A percentile compares a stretch with the other conserved stretches of the same genome.
phyloP scores from a whole-genome alignment of 2,888 invertebrate genomes.

The Mimumesa dahlbomi region DNA sequence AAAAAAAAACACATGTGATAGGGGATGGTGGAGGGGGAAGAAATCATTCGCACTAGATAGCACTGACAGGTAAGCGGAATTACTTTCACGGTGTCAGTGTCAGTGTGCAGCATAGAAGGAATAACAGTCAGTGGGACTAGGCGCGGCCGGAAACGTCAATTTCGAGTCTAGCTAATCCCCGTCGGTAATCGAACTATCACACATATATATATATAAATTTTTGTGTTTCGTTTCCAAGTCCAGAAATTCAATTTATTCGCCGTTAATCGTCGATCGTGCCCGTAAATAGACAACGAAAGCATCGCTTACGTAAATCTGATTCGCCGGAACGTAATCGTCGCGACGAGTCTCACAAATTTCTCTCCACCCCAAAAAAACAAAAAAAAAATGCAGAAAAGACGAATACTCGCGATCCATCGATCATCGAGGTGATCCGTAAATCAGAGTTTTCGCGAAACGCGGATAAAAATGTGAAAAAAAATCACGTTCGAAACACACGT shows the following conservation, averaged over 20 bases:
- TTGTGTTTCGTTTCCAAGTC: slow-evolving; percentile 22
- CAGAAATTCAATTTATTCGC: slow-evolving; percentile 51
- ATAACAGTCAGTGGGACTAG: slow-evolving; percentile 60
- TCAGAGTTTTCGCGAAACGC: neutral
- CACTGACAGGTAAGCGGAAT: slow-evolving; percentile 57
- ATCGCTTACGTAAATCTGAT: slow-evolving; percentile 38
- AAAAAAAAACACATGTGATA: neutral
- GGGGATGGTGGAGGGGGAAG: no score
- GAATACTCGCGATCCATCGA: no score
- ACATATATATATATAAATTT: no score
- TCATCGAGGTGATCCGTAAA: slow-evolving; percentile 7
- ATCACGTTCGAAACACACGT: neutral
- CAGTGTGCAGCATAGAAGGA: slow-evolving; percentile 41
- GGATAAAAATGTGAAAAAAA: no score
- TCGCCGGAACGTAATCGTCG: neutral
- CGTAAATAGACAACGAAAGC: slow-evolving; percentile 55
- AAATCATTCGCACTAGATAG: slow-evolving; percentile 32
- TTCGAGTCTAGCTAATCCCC: slow-evolving; percentile 71
- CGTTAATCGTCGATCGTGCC: slow-evolving; percentile 45
- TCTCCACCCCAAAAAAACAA: no score
- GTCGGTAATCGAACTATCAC: slow-evolving; percentile 40
- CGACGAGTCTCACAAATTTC: neutral
- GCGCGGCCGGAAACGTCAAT: slow-evolving; percentile 76
- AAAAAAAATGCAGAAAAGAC: no score
- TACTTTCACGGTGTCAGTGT: slow-evolving; percentile 65